Base-by-base conservation (phyloP, 2,113 vertebrate genomes). In the Todiramphus chloris region DNA sequence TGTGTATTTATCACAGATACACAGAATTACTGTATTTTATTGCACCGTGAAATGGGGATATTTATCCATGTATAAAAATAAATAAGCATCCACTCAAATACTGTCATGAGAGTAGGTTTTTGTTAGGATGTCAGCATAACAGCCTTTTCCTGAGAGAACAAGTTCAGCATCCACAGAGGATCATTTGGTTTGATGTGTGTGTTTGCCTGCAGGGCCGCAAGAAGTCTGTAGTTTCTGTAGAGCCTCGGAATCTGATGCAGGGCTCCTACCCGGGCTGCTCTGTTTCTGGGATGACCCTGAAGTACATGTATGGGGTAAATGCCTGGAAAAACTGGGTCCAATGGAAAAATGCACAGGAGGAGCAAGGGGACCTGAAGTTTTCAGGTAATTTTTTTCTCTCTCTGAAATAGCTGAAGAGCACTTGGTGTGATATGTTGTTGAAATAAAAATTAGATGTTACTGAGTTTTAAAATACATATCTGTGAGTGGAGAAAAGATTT, bases 261-360 rank as follows among this genome's bases (percentile, higher is more conserved):
- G 96, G 97, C 92, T 97, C 97, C 73, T 98, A 98, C 90, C 98
- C 98, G 2, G 97, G 98, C 2, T 98, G 98, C 70, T 98, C 98
- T 27, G 98, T 98, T 37, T 97, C 98, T 59, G 98, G 98, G 67
- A 98, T 98, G 97, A 98, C 98, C n/a, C 96, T 99, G 2, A 98
- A 99, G 89, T 98, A 98, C 27, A 98, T 99, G 96, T 99, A 99
- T 3, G 99, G 99, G 30, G 98, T 99, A 6, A 99, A 99, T 1
- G 99, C 99, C 70, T 99, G 99, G 99, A 99, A 98, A 97, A 98
- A 98, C 89, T 99, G 99, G 99, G 98, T 99, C 94, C 98, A 98
- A 33, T 99, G 98, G 99, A 99, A 99, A 91, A 99, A 99, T 4
- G 91, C 97, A 41, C 99, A 99, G 96, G 98, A 99, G 73, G 98